Percentiles rank a stretch among this genome's conserved stretches.
phyloP scores from a whole-genome alignment of 2,797 vertebrate species.

The Cirrhinus mrigala region DNA sequence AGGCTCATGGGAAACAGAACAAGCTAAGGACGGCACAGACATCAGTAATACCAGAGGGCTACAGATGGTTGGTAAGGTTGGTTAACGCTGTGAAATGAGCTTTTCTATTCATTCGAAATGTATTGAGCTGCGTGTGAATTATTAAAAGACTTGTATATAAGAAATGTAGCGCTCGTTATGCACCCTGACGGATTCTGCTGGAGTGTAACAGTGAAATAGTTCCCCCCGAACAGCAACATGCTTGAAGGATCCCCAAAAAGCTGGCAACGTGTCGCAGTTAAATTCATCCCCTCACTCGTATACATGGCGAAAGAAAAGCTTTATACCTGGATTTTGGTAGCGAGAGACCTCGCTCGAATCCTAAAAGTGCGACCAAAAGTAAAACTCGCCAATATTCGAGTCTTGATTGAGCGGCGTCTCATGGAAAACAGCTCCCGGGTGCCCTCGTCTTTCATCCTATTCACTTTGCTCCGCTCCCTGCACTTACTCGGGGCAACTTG shows the following conservation, averaged over 20 bases:
- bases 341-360: not conserved
- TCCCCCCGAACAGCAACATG: conserved; percentile 33
- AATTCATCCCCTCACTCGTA: not conserved
- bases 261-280: not conserved
- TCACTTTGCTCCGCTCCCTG: conserved; percentile 43
- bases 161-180: not conserved
- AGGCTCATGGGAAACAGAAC: conserved; percentile 37
- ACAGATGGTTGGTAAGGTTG: conserved; percentile 71
- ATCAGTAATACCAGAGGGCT: conserved; percentile 61
- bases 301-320: not conserved
- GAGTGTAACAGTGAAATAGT: conserved; percentile 52
- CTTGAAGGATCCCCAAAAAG: conserved; percentile 7
- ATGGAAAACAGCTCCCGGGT: conserved; percentile 63
- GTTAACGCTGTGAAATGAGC: conserved; percentile 18
- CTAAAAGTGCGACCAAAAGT: not conserved
- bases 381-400: conserved; percentile 61
- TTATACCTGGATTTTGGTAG: conserved; percentile 5
- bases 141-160: not conserved
- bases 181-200: conserved; percentile 20
- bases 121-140: not conserved
- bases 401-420: conserved; percentile 62
- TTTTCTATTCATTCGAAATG: not conserved
- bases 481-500: conserved; percentile 60
- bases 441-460: conserved; percentile 60
- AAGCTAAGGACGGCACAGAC: conserved; percentile 70